These are phyloP conservation scores for Haliaeetus leucogaster DNA, from an alignment of 2,113 vertebrate genomes.

Conservation along the genomic window DNA sequence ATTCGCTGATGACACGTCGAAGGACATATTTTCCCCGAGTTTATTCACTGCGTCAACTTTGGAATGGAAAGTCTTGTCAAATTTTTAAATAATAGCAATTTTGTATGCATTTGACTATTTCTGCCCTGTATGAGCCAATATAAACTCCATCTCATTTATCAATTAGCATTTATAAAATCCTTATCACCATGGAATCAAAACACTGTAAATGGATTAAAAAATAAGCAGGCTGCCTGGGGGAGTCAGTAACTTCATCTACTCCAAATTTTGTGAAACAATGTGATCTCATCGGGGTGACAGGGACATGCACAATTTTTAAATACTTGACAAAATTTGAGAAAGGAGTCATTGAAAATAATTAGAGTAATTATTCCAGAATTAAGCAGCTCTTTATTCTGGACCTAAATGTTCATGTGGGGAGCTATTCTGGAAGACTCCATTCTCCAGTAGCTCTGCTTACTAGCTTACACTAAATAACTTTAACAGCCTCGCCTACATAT, in stretches of 20 bases:
- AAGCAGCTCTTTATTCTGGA: background rate
- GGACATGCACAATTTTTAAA: background rate
- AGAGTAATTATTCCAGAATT: background rate
- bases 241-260: constrained; percentile 35
- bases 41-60: background rate
- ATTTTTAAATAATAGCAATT: constrained; percentile 9
- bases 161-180: constrained; percentile 61
- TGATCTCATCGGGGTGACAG: background rate
- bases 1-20: accelerated
- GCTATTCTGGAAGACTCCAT: background rate
- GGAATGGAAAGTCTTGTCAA: background rate
- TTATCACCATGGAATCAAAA: constrained; percentile 67
- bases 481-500: background rate
- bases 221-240: constrained; percentile 38
- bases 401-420: background rate
- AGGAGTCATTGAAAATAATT: background rate
- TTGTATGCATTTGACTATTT: constrained; percentile 10
- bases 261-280: background rate
- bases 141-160: constrained; percentile 47
- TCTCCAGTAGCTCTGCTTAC: background rate
- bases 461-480: background rate
- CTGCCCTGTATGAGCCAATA: constrained; percentile 40
- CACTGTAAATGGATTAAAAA: constrained; percentile 57
- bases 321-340: background rate
- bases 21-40: background rate